phyloP scores from a whole-genome alignment of 2,888 invertebrate genomes.

The Drosophila pullipes region DNA sequence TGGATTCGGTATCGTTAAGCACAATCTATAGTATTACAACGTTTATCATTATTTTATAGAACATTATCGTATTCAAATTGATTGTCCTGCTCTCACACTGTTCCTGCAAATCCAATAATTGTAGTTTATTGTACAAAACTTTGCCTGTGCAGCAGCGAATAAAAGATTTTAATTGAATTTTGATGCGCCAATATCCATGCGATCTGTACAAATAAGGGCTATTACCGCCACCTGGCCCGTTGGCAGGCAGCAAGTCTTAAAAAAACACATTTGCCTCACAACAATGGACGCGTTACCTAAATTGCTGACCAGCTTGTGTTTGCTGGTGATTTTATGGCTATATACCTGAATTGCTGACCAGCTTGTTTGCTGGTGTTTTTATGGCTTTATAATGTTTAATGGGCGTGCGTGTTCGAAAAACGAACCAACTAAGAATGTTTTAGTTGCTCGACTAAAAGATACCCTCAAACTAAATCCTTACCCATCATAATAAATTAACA shows the following conservation, averaged over 20 bases:
- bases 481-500: background rate
- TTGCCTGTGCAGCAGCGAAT: background rate
- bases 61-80: background rate
- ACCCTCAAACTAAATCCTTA: background rate
- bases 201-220: conserved; percentile 41
- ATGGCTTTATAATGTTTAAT: conserved; percentile 72
- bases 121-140: background rate
- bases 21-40: background rate
- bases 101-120: background rate
- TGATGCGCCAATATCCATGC: conserved; percentile 44
- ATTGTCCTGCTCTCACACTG: background rate
- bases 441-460: background rate
- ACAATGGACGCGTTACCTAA: conserved; percentile 48
- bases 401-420: conserved; percentile 46
- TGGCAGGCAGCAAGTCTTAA: conserved; percentile 36
- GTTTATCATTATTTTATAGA: background rate
- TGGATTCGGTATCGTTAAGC: background rate
- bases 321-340: conserved; percentile 63
- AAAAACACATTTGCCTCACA: conserved; percentile 39
- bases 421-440: background rate
- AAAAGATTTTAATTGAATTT: conserved; percentile 47
- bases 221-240: conserved; percentile 18
- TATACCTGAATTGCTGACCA: conserved; percentile 54
- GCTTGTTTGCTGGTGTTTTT: conserved; percentile 47
- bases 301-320: conserved; percentile 29